These are phyloP conservation scores for Carollia perspicillata DNA, from an alignment of 2,113 vertebrate species.

Conservation along the genomic window DNA sequence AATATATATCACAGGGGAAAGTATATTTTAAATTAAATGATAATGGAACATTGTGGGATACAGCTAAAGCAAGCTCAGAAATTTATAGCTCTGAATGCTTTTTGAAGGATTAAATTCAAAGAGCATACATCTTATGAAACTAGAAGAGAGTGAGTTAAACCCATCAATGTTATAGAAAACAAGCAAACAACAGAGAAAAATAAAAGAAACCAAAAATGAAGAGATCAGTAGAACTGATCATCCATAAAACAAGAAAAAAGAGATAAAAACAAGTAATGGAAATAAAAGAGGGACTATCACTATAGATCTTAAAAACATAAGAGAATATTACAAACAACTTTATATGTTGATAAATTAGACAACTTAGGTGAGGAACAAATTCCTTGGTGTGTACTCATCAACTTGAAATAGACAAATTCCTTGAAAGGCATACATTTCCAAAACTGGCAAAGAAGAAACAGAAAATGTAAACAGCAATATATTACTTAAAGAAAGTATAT, in stretches of 20 bases:
- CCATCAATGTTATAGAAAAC: background rate
- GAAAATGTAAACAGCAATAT: background rate
- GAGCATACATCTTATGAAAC: background rate
- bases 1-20: background rate
- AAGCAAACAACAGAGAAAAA: background rate
- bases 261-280: background rate
- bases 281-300: background rate
- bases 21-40: conserved; percentile 3
- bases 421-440: background rate
- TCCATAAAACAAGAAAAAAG: background rate
- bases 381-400: background rate
- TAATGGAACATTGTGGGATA: background rate
- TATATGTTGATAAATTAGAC: background rate
- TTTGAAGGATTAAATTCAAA: background rate
- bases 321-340: background rate
- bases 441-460: background rate
- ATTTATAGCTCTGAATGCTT: background rate
- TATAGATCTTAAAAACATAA: background rate
- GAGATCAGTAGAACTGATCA: background rate
- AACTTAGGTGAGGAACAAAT: background rate
- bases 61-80: background rate
- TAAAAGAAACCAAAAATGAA: background rate
- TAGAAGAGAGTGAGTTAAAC: background rate
- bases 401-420: background rate
- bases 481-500: background rate